phyloP scores from a whole-genome alignment of 2,888 invertebrate species.

The Lasioglossum morio region DNA sequence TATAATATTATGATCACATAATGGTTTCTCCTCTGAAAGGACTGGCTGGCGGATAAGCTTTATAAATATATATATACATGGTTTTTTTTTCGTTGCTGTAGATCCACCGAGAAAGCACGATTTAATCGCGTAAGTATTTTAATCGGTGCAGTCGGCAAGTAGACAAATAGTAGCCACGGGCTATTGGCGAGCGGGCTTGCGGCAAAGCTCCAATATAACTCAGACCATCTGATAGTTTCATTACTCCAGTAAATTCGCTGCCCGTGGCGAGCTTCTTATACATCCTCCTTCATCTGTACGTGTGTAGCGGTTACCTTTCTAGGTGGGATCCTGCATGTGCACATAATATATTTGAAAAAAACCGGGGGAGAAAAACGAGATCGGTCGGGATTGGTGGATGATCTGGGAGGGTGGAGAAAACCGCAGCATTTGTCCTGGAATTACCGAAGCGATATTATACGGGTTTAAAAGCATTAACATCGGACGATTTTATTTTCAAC shows the following conservation, averaged over 20 bases:
- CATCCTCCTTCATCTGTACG: constrained; percentile 57
- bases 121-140: constrained; percentile 77
- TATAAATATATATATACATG: not conserved
- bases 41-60: not conserved
- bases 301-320: constrained; percentile 44
- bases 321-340: not conserved
- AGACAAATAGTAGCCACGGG: constrained; percentile 79
- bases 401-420: constrained; percentile 24
- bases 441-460: constrained; percentile 9
- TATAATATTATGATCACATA: too few relatives aligned
- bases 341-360: constrained; percentile 2
- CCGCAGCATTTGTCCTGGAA: constrained; percentile 44
- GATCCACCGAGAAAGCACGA: constrained; percentile 48
- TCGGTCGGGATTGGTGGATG: constrained; percentile 46
- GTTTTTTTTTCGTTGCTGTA: constrained; percentile 6
- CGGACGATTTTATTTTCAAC: not conserved
- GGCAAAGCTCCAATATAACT: constrained; percentile 77
- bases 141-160: constrained; percentile 76
- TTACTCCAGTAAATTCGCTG: constrained; percentile 75
- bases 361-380: constrained; percentile 39
- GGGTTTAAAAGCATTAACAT: constrained; percentile 1
- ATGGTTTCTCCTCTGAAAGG: not conserved
- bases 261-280: constrained; percentile 69
- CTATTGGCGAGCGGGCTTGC: constrained; percentile 74
- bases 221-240: constrained; percentile 79